Evolutionary conservation across 2,888 invertebrate genomes (phyloP).

Genomic region (Sesia apiformis): DNA sequence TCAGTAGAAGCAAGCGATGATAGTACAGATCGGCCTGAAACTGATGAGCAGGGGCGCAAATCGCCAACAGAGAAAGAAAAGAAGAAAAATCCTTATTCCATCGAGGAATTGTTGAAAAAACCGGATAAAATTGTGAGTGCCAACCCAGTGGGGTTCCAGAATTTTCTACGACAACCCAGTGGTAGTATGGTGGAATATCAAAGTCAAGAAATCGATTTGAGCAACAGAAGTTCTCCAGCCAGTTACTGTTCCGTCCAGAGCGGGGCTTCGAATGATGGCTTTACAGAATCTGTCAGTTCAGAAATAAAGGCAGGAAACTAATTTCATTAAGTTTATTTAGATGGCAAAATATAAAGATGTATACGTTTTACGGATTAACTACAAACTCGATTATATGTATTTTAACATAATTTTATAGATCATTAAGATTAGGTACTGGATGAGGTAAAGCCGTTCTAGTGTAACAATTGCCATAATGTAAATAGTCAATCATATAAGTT

Average conservation of each 20-base stretch:
- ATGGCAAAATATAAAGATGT: too few relatives aligned
- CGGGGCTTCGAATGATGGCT: conserved; percentile 39
- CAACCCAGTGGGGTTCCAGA: conserved; percentile 46
- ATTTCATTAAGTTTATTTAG: conserved; percentile 4
- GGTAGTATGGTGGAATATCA: conserved; percentile 73
- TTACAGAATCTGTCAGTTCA: conserved; percentile 44
- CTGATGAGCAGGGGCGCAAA: conserved; percentile 48
- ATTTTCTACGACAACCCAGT: conserved; percentile 73
- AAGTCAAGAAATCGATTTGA: conserved; percentile 35
- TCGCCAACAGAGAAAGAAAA: conserved; percentile 55
- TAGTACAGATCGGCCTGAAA: conserved; percentile 71
- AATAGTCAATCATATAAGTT: too few relatives aligned
- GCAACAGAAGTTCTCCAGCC: conserved; percentile 61
- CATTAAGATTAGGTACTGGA: too few relatives aligned
- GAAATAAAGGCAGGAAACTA: conserved; percentile 60
- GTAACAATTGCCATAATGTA: too few relatives aligned
- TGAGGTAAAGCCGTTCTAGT: too few relatives aligned
- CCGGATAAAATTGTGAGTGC: conserved; percentile 77
- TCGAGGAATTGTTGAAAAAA: conserved; percentile 89
- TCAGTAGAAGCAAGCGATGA: conserved; percentile 76
- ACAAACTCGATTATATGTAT: too few relatives aligned
- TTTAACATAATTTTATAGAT: too few relatives aligned
- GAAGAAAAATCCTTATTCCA: conserved; percentile 89
- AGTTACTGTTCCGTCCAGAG: conserved; percentile 63
- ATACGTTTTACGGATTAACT: too few relatives aligned